Evolutionary conservation across 2,888 invertebrate genomes (phyloP), one percentile per base, ranked within the genome.

Genomic region (Baccha elongata): DNA sequence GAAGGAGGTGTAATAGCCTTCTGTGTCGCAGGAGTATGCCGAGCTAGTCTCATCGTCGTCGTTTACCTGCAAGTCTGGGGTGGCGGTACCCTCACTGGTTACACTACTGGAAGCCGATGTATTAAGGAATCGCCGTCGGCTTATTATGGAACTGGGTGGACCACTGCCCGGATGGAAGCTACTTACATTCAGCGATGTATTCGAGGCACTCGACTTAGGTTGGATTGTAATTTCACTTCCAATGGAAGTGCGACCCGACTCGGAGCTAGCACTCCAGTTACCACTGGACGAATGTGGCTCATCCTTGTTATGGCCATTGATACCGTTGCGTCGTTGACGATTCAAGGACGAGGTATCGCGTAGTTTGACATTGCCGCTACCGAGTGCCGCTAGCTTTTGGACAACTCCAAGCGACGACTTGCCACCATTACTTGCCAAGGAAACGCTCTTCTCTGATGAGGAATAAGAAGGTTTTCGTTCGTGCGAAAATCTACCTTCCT

Each of bases 1-100:
- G 92, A 99, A 99, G 17, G 98, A 98, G 0, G 99, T 99, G 90
- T 98, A 99, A 90, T 98, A 99, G 6, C 99, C 99, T 91, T 99
- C 99, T 1, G 98, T 98, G 88, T 99, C 99, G 88, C 98, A 97
- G 1, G 98, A 98, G 90, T 97, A 98, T 74, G 97, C 96, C 0
- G 97, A 97, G 86, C 96, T 96, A 0, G 96, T 96, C 91, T 97
- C 97, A 88, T 97, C 97, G 89, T 96, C 96, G 85, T 96, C 94
- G 86, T 95, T 94, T 84, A 95, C 96, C 85, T 90, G 91, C 58
- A 96, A 94, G 90, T 97, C 95, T 55, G 96, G 96, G 1, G 96
- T 96, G 32, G 96, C 91, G 3, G 96, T 96, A 21, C 96, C 96
- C 91, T 96, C 96, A 86, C 96, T 96, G 1, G 96, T 96, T 0